These are phyloP conservation scores for Spodoptera litura DNA, from an alignment of 1,140 invertebrate species.

Conservation along the genomic window DNA sequence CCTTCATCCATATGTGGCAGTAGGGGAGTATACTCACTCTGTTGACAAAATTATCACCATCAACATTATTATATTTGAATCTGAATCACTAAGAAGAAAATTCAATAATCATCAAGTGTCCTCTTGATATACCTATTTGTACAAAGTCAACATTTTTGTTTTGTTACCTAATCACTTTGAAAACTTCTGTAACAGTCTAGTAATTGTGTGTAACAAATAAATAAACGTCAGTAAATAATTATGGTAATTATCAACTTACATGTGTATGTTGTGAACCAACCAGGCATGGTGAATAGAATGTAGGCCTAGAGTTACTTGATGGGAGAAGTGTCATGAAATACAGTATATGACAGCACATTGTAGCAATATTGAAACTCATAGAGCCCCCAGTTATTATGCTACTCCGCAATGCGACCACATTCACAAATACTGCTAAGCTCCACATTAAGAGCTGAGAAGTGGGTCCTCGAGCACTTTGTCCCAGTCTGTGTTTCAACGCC, in stretches of 20 bases:
- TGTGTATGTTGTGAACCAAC: constrained; percentile 85
- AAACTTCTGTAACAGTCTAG: no score
- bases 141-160: no score
- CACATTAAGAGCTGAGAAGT: constrained; percentile 89
- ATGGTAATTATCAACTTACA: constrained; percentile 72
- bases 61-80: background rate
- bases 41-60: constrained; percentile 47
- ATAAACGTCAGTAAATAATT: no score
- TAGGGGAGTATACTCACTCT: constrained; percentile 88
- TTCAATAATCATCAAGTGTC: no score
- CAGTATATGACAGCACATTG: constrained; percentile 85
- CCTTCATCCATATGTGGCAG: constrained; percentile 85
- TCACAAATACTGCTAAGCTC: constrained; percentile 88
- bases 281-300: constrained; percentile 82
- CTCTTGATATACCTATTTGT: no score
- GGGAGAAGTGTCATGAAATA: constrained; percentile 89
- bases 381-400: constrained; percentile 74
- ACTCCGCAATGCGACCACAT: constrained; percentile 86
- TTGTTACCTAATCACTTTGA: no score
- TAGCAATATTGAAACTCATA: constrained; percentile 83
- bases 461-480: constrained; percentile 90
- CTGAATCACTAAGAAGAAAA: no score
- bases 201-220: no score
- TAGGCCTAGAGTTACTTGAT: constrained; percentile 80
- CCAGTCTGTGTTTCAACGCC: constrained; percentile 88